Evolutionary conservation across 1,140 invertebrate species (phyloP), one percentile per base, ranked within the genome.

Genomic region (Drosophila pectinifera): DNA sequence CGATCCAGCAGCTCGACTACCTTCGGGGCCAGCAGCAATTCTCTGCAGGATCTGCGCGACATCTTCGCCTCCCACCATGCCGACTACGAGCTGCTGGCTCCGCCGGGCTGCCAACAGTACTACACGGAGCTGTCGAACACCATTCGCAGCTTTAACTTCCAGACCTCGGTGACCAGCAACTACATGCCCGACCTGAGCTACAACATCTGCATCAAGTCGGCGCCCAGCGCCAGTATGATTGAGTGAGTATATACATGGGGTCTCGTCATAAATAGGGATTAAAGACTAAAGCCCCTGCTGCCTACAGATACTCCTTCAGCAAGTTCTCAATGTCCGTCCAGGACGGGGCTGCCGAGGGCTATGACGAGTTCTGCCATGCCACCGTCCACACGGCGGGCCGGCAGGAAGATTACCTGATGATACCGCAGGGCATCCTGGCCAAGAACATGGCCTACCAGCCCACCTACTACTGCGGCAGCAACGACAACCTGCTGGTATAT

Each of bases 51-150:
- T 75, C 51, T 92, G 46, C 73, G 85, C 16, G 83, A 65, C 20
- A 86, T 91, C 4, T 91, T 92, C n/a, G 75, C 88, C 31, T 46
- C 81, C 0, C 90, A 93, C 49, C 70, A 91, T 22, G 78, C 80
- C 0, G 89, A 91, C 34, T 81, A 82, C n/a, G 90, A 91, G 57
- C 68, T 91, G 18, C 42, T 89, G 18, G 95, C 95, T 4, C 95
- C 95, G 0, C 89, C 93, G 1, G 95, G 95, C 36, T 95, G 94
- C 65, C 92, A 95, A 14, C 95, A 95, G 69, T 95, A 95, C 91
- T 95, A 93, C 79, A 94, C 94, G 0, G 94, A 94, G 39, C 67
- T 92, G 8, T 77, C 91, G 1, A 95, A 94, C 10, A 92, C 86
- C 39, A 93, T 95, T 63, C 93, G 94, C 70, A 95, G 94, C 10